Conservation (phyloP, 2,797 vertebrate species). For the Microctenopoma lineatum region DNA sequence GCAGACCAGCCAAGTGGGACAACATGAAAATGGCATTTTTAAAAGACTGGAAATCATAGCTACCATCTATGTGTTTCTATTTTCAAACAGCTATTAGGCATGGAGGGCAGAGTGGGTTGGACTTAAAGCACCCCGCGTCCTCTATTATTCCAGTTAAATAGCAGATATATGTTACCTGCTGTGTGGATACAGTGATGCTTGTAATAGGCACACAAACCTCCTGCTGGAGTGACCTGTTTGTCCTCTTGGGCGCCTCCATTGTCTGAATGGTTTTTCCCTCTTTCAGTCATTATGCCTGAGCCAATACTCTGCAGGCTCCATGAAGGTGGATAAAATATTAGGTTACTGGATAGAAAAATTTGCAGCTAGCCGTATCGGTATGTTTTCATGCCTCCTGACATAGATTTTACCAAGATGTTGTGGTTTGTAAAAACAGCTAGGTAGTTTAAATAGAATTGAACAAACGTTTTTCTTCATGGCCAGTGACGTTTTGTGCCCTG, state of each 20-base stretch:
- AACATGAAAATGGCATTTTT: conserved; percentile 58
- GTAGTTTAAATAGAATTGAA: not conserved
- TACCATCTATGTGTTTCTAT: conserved; percentile 50
- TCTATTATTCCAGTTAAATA: conserved; percentile 45
- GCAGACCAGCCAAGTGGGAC: conserved; percentile 34
- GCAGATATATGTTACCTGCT: conserved; percentile 38
- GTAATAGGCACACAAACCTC: conserved; percentile 44
- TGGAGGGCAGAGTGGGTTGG: conserved; percentile 11
- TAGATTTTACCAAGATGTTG: not conserved
- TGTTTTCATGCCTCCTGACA: not conserved
- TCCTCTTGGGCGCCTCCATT: conserved; percentile 24
- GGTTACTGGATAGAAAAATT: conserved; percentile 22
- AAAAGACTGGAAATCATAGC: conserved; percentile 41
- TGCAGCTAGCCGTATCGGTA: not conserved
- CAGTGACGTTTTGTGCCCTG: not conserved
- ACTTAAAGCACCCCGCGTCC: conserved; percentile 43
- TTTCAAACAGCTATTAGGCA: conserved; percentile 45
- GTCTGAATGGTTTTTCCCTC: conserved; percentile 30
- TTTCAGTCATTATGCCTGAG: conserved; percentile 37
- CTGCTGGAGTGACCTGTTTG: conserved; percentile 43
- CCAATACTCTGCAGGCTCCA: conserved; percentile 24
- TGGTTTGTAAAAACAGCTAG: not conserved
- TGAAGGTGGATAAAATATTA: conserved; percentile 32
- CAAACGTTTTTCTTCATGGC: conserved; percentile 4
- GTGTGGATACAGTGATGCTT: conserved; percentile 41